These are phyloP conservation scores for Pseudachorutes palmiensis DNA, from an alignment of 1,140 invertebrate species.

Conservation along the genomic window DNA sequence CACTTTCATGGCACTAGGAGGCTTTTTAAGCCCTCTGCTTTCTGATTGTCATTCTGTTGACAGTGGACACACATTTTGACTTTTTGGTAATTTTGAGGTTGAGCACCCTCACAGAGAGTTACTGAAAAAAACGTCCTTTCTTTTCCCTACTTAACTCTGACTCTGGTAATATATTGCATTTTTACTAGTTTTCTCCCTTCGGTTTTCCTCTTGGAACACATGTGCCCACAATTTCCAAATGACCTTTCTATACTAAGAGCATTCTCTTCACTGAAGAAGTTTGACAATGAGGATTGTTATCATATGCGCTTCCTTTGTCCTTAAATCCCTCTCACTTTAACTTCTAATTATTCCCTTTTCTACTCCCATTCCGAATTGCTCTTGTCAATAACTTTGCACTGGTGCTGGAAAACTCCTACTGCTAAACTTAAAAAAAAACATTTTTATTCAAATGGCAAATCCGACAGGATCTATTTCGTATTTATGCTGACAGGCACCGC, in stretches of 20 bases:
- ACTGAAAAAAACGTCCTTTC: conserved; percentile 4
- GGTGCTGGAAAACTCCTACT: too few species aligned
- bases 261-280: neutral
- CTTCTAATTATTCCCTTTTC: neutral
- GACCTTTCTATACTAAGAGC: neutral
- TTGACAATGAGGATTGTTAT: conserved; percentile 11
- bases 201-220: neutral
- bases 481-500: too few species aligned
- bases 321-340: neutral
- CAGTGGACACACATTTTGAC: conserved; percentile 12
- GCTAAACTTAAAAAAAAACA: too few species aligned
- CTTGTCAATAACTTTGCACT: neutral
- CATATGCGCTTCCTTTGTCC: conserved; percentile 11
- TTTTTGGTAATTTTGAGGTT: conserved; percentile 14
- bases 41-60: conserved; percentile 12
- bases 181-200: neutral
- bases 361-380: neutral
- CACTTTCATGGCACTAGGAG: too few species aligned
- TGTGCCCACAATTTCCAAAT: conserved; percentile 5
- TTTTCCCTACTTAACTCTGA: neutral
- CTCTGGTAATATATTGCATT: conserved; percentile 5
- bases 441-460: too few species aligned
- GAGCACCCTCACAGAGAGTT: conserved; percentile 1
- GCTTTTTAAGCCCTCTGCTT: neutral
- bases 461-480: too few species aligned